These are phyloP conservation scores for Aegotheles bennettii DNA, from an alignment of 2,113 vertebrate genomes.

Conservation along the genomic window DNA sequence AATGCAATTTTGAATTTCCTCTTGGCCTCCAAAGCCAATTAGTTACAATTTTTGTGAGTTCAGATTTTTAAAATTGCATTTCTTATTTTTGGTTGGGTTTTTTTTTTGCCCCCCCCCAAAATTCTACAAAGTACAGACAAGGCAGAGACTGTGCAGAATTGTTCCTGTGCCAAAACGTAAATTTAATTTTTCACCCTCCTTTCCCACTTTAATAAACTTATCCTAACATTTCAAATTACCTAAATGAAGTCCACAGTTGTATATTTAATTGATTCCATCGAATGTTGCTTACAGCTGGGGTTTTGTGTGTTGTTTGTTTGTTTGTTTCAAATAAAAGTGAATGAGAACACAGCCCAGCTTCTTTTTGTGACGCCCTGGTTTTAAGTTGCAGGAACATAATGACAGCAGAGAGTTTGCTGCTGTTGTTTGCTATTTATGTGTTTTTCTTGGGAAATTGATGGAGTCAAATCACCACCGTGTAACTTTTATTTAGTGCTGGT, in stretches of 20 bases:
- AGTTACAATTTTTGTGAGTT: not conserved
- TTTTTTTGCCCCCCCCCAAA: accelerated
- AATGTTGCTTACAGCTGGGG: not conserved
- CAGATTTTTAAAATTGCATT: not conserved
- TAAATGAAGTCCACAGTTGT: no score
- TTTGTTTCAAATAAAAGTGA: not conserved
- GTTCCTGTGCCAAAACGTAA: not conserved
- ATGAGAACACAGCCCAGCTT: not conserved
- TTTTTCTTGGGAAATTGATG: not conserved
- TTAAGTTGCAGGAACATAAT: not conserved
- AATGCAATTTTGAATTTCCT: not conserved
- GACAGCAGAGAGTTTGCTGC: conserved; percentile 19
- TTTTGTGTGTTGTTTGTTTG: not conserved
- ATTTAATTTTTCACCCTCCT: not conserved
- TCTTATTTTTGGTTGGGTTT: no score
- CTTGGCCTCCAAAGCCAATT: not conserved
- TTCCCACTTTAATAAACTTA: not conserved
- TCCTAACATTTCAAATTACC: not conserved
- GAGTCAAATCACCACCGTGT: not conserved
- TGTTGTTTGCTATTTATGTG: conserved; percentile 33
- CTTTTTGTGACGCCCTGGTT: not conserved
- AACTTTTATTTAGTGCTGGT: not conserved
- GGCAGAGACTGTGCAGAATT: not conserved
- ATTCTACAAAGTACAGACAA: not conserved
- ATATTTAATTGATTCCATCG: not conserved